Evolutionary conservation across 2,113 vertebrate genomes (phyloP).

Genomic region (Pyxicephalus adspersus): DNA sequence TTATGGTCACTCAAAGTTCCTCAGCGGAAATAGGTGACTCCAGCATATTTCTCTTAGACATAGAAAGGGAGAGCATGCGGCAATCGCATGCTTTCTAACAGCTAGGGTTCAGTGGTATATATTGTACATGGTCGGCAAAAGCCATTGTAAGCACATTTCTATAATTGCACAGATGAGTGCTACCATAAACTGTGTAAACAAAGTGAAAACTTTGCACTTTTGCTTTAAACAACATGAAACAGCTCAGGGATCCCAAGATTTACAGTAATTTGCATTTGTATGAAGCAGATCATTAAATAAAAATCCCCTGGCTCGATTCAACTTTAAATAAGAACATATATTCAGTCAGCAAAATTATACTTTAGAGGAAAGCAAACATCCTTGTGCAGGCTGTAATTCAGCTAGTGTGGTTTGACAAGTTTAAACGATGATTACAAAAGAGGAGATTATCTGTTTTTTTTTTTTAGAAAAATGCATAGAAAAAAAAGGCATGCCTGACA

Average conservation of each 20-base stretch:
- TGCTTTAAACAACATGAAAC: conserved; percentile 45
- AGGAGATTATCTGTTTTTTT: conserved; percentile 57
- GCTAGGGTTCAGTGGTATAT: conserved; percentile 8
- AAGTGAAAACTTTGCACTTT: conserved; percentile 3
- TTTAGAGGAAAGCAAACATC: conserved; percentile 53
- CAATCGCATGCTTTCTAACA: neutral
- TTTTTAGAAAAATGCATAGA: conserved; percentile 53
- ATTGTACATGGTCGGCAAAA: neutral
- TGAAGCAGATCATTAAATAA: conserved; percentile 53
- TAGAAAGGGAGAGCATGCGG: conserved; percentile 13
- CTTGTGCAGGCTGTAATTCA: conserved; percentile 40
- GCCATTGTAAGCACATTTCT: conserved; percentile 29
- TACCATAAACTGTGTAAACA: conserved; percentile 30
- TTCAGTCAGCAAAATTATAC: conserved; percentile 51
- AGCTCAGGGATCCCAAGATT: conserved; percentile 39
- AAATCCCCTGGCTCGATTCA: conserved; percentile 51
- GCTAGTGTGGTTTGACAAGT: conserved; percentile 34
- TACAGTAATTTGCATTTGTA: conserved; percentile 51
- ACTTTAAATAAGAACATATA: conserved; percentile 49
- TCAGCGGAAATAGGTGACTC: too few relatives aligned
- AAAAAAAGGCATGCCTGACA: conserved; percentile 53
- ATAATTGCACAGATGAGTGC: conserved; percentile 3
- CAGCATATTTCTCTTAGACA: too few relatives aligned
- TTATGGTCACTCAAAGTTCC: too few relatives aligned
- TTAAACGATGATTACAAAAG: conserved; percentile 49